phyloP scores from a whole-genome alignment of 2,113 vertebrate genomes.

The Prunella himalayana region DNA sequence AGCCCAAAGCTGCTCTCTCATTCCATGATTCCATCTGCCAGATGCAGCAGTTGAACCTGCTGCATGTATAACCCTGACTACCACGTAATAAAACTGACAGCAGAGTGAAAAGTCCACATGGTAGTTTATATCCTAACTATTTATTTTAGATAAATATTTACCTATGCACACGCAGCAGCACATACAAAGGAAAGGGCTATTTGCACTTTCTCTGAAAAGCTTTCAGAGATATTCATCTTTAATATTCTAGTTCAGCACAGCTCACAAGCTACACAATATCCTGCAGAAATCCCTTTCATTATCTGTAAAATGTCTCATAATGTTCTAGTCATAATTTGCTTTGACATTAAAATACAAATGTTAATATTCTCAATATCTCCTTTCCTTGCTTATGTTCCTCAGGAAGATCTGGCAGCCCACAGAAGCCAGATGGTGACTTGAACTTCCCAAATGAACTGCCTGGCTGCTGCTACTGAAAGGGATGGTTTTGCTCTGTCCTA shows the following conservation, averaged over 20 bases:
- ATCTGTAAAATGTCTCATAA: background rate
- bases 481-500: background rate
- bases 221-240: background rate
- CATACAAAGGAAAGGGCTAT: background rate
- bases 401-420: background rate
- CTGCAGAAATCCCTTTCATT: conserved; percentile 8
- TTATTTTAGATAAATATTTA: conserved; percentile 12
- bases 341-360: conserved; percentile 33
- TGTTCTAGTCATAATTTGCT: conserved; percentile 21
- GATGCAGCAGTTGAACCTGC: background rate
- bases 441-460: background rate
- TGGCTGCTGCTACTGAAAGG: background rate
- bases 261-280: background rate
- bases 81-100: background rate
- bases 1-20: background rate
- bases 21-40: background rate
- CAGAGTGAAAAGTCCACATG: background rate
- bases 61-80: background rate
- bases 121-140: background rate
- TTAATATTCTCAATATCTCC: background rate
- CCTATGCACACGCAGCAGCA: background rate
- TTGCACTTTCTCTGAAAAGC: background rate
- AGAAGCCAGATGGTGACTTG: conserved; percentile 23
- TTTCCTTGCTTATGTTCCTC: background rate
- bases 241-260: background rate